These are phyloP conservation scores for Oxygymnocypris stewartii DNA, from an alignment of 2,113 vertebrate species.

Conservation along the genomic window DNA sequence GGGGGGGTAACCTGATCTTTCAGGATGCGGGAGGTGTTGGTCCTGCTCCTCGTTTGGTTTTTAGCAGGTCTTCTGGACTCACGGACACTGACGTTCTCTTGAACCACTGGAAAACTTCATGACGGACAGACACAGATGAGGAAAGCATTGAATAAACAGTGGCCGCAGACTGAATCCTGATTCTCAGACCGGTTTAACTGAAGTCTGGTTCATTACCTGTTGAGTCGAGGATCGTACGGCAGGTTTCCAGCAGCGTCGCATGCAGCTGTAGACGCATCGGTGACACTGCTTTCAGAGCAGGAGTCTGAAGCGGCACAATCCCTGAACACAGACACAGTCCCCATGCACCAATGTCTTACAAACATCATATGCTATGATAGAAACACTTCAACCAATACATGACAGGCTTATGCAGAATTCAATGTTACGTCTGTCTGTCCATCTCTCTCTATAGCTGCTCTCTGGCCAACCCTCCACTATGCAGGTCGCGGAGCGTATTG, in stretches of 20 bases:
- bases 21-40: constrained; percentile 60
- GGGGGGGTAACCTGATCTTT: constrained; percentile 57
- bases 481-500: too few species aligned
- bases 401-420: too few species aligned
- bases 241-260: neutral
- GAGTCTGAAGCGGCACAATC: neutral
- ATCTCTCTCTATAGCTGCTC: too few species aligned
- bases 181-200: neutral
- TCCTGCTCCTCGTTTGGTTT: constrained; percentile 39
- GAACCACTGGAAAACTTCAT: constrained; percentile 63
- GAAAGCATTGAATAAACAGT: neutral
- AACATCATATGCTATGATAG: too few species aligned
- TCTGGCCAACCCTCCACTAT: too few species aligned
- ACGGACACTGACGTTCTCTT: constrained; percentile 66
- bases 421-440: too few species aligned
- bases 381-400: too few species aligned
- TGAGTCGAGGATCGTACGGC: neutral
- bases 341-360: too few species aligned
- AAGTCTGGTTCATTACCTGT: neutral
- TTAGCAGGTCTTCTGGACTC: constrained; percentile 43
- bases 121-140: neutral
- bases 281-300: neutral
- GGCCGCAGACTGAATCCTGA: neutral
- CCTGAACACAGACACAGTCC: neutral
- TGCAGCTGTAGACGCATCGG: neutral